Percentiles rank a stretch among this genome's conserved stretches.
Evolutionary conservation across 2,888 invertebrate species (phyloP).

Genomic region (Mamestra brassicae): DNA sequence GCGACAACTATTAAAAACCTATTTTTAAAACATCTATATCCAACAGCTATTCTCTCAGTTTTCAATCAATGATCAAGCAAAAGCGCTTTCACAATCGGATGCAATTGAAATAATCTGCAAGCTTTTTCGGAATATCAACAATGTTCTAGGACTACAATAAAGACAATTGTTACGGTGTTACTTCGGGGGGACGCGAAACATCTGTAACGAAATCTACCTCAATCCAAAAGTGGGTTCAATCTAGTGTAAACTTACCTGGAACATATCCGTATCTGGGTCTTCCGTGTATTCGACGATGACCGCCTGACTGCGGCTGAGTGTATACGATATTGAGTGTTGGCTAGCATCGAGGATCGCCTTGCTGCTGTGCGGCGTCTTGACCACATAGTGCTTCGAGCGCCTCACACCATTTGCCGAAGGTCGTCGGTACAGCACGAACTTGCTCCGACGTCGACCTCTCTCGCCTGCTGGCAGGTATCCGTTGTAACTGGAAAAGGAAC

Average conservation of each 20-base stretch:
- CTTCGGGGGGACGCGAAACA: neutral
- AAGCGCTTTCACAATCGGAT: neutral
- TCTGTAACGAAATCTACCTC: neutral
- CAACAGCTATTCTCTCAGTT: neutral
- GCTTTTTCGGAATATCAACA: neutral
- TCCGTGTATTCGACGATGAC: slow-evolving; percentile 99
- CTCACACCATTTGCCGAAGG: slow-evolving; percentile 97
- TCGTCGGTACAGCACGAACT: slow-evolving; percentile 97
- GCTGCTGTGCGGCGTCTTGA: slow-evolving; percentile 98
- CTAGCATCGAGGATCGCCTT: slow-evolving; percentile 98
- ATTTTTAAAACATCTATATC: neutral
- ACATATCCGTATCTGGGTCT: slow-evolving; percentile 99
- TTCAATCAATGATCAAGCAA: too few species aligned
- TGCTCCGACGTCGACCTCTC: slow-evolving; percentile 97
- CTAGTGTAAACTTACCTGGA: slow-evolving; percentile 94
- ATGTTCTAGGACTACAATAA: neutral
- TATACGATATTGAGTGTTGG: slow-evolving; percentile 99
- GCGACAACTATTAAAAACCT: slow-evolving; percentile 9
- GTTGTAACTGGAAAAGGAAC: slow-evolving; percentile 94
- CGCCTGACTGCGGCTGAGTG: slow-evolving; percentile 98
- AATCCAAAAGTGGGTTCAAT: neutral
- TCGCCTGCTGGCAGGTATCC: slow-evolving; percentile 98
- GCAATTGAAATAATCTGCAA: neutral
- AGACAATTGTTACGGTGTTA: neutral
- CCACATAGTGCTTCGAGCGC: slow-evolving; percentile 98